Base-by-base conservation (phyloP, 2,113 vertebrate species). In the Ceyx margarethae region DNA sequence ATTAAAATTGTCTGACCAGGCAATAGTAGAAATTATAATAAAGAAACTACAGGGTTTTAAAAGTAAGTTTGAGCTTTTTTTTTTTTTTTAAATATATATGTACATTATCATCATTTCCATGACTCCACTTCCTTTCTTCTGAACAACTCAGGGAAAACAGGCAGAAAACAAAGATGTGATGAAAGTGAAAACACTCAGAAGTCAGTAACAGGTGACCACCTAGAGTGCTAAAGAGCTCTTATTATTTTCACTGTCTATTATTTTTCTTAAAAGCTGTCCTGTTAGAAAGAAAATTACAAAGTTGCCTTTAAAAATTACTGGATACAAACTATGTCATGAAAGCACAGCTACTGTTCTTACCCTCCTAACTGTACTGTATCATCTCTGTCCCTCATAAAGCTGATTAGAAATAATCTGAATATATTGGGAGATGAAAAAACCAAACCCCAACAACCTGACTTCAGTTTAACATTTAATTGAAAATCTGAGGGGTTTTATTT, bases 381-480 rank as follows among this genome's bases (percentile, higher is more conserved):
- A 18, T 35, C 31, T 91, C 58, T 66, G 29, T 69, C 33, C 19
- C 26, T 61, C 43, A 29, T 16, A 80, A 61, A 90, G 10, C 43
- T 67, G 45, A 15, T 8, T 53, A 57, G 0, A 2, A 87, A 21
- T 14, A 74, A 11, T 46, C 33, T 79, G 45, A 9, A 48, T 57
- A 40, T 21, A 45, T 1, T 60, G 3, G 6, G 25, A 37, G 3
- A n/a, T 5, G 6, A 17, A 60, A 74, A 64, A n/a, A 17, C 3
- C 21, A 35, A 31, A 8, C 5, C 2, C 3, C 17, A 69, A 23
- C 33, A 73, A 51, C 4, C 12, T 40, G 35, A 62, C 7, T 58
- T 76, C 92, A 94, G 94, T 95, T 89, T 86, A 94, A 97, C 29
- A 85, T 96, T 95, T 95, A 95, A 95, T 95, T 96, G 85, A 95